These are phyloP conservation scores for Indicator indicator DNA, from an alignment of 2,113 vertebrate species.

Conservation along the genomic window DNA sequence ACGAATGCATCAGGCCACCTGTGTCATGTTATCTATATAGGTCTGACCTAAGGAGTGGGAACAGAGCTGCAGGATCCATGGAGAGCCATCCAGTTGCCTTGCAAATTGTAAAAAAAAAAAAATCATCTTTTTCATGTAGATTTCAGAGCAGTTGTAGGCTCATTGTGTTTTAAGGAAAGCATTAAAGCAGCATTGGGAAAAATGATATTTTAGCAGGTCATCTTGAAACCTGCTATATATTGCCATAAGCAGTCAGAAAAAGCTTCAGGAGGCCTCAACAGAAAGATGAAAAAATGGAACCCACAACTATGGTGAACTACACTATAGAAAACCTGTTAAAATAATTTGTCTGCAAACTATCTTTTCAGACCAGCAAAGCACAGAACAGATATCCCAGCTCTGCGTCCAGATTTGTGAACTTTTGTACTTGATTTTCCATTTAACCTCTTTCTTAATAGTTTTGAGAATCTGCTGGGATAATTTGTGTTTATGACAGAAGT, in stretches of 20 bases:
- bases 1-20: not conserved
- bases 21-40: not conserved
- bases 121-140: not conserved
- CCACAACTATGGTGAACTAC: not conserved
- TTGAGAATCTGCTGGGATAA: not conserved
- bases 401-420: not conserved
- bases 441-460: not conserved
- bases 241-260: not conserved
- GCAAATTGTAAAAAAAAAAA: not conserved
- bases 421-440: not conserved
- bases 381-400: not conserved
- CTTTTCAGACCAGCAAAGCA: constrained; percentile 1
- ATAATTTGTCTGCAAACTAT: not conserved
- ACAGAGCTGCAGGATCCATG: not conserved
- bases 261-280: not conserved
- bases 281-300: constrained; percentile 9
- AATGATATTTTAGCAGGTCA: not conserved
- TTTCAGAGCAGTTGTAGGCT: not conserved
- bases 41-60: not conserved
- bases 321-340: not conserved
- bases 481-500: not conserved
- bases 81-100: not conserved
- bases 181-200: not conserved
- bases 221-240: not conserved
- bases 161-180: not conserved